Conservation (phyloP, 2,113 vertebrate genomes). For the Oceanites oceanicus region DNA sequence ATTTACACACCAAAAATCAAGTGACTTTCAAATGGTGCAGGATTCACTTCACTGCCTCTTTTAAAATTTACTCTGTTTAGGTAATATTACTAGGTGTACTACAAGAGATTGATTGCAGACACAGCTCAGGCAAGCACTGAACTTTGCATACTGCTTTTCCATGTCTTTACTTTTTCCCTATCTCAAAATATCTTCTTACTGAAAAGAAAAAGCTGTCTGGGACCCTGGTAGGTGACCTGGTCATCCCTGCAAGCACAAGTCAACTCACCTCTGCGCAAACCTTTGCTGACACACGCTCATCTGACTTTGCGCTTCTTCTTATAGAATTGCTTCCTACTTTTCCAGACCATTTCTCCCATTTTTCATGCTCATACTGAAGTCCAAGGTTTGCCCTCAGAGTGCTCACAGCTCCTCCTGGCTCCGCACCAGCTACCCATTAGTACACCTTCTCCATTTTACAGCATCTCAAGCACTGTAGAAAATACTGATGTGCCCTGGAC, state of each 20-base stretch:
- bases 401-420: not conserved
- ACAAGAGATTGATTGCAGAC: not conserved
- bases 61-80: not conserved
- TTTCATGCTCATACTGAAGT: not conserved
- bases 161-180: not conserved
- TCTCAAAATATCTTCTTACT: not conserved
- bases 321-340: not conserved
- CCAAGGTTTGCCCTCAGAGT: not conserved
- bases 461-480: not conserved
- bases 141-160: not conserved
- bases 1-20: not conserved
- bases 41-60: not conserved
- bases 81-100: not conserved
- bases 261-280: not conserved
- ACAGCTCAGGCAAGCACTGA: not conserved
- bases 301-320: not conserved
- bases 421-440: not conserved
- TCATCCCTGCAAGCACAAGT: not conserved
- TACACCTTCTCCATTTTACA: not conserved
- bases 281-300: not conserved
- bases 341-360: not conserved
- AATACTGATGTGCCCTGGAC: not conserved
- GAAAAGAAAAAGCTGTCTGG: not conserved
- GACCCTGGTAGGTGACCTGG: not conserved
- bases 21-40: not conserved